Evolutionary conservation across 2,888 invertebrate genomes (phyloP).

Genomic region (Thereva unica): DNA sequence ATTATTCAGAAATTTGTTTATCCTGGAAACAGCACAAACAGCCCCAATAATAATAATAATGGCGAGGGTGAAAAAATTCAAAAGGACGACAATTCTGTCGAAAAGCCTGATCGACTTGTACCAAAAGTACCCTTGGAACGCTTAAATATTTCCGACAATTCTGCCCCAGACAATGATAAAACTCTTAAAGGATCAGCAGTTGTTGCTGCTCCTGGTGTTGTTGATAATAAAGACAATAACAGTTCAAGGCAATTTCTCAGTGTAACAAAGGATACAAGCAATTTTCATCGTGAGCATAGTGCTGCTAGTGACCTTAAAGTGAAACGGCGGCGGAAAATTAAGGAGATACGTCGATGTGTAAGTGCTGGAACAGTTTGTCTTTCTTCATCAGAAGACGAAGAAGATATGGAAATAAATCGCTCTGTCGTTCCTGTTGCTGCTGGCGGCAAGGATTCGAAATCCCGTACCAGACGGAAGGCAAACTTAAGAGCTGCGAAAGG

Average conservation of each 20-base stretch:
- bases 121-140: constrained; percentile 4
- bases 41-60: too few species aligned
- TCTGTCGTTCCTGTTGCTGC: too few species aligned
- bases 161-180: too few species aligned
- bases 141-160: not conserved
- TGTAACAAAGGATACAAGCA: not conserved
- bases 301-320: constrained; percentile 19
- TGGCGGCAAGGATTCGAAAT: too few species aligned
- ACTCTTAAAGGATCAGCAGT: not conserved
- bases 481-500: constrained; percentile 11
- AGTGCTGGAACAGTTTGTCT: constrained; percentile 27
- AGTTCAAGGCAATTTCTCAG: constrained; percentile 6
- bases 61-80: too few species aligned
- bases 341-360: constrained; percentile 18
- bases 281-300: constrained; percentile 11
- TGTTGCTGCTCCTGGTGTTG: not conserved
- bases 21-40: not conserved
- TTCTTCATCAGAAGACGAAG: constrained; percentile 31
- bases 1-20: constrained; percentile 2
- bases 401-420: not conserved
- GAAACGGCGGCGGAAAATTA: constrained; percentile 22
- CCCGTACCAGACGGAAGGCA: not conserved
- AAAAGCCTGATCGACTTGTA: constrained; percentile 13
- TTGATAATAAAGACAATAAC: not conserved
- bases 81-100: not conserved